These are phyloP conservation scores for Orthonevra nobilis DNA, from an alignment of 2,888 invertebrate species.

Conservation along the genomic window DNA sequence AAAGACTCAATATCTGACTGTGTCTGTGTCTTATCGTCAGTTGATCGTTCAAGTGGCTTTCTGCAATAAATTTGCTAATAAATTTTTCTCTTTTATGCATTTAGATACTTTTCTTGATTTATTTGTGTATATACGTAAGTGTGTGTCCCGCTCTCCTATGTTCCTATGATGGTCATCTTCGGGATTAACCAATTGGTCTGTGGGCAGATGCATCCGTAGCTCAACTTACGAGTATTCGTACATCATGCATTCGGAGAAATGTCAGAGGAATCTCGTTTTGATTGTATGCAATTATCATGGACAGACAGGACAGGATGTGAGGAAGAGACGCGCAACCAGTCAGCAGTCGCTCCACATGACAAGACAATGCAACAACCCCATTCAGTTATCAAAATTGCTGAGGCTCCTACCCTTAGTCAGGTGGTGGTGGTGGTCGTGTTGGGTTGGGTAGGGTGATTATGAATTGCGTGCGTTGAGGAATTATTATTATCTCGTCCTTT, in stretches of 20 bases:
- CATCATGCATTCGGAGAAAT: slow-evolving; percentile 42
- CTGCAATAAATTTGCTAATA: slow-evolving; percentile 60
- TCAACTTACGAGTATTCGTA: too few species aligned
- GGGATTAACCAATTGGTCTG: neutral
- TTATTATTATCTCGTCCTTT: slow-evolving; percentile 36
- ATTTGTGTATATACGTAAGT: neutral
- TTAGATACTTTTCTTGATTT: too few species aligned
- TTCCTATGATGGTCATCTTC: slow-evolving; percentile 1
- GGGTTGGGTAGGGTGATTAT: slow-evolving; percentile 8
- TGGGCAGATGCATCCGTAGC: neutral
- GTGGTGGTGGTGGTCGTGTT: neutral
- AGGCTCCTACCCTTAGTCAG: neutral
- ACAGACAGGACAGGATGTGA: slow-evolving; percentile 21
- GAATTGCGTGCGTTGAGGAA: slow-evolving; percentile 57
- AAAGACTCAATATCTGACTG: slow-evolving; percentile 45
- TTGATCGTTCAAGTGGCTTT: slow-evolving; percentile 53
- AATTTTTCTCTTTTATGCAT: slow-evolving; percentile 61
- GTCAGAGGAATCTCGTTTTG: slow-evolving; percentile 59
- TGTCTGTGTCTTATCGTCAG: slow-evolving; percentile 50
- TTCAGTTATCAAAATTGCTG: slow-evolving; percentile 42
- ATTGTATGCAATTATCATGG: slow-evolving; percentile 66
- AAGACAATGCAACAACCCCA: slow-evolving; percentile 15
- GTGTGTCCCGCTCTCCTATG: neutral
- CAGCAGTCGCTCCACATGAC: too few species aligned
- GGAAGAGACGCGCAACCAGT: neutral